These are phyloP conservation scores for Drosophila neocordata DNA, from an alignment of 1,140 invertebrate genomes.

Conservation along the genomic window DNA sequence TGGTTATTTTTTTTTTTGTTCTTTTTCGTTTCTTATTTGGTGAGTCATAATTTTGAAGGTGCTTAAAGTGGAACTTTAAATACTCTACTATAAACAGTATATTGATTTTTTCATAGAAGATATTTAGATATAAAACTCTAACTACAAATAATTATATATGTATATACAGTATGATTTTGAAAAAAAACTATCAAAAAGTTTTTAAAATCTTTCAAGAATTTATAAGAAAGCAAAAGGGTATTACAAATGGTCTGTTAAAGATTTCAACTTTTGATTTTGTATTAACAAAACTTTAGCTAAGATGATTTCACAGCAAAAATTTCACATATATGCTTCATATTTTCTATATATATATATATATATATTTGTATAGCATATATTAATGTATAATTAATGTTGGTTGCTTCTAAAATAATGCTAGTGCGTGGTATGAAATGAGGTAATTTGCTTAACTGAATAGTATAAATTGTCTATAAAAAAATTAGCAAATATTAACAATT, in stretches of 20 bases:
- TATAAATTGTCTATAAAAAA: slow-evolving; percentile 31
- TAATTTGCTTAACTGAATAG: slow-evolving; percentile 27
- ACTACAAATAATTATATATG: too few species aligned
- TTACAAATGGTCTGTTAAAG: background rate
- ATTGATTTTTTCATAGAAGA: too few species aligned
- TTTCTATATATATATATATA: background rate
- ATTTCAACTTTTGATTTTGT: background rate
- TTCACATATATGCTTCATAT: slow-evolving; percentile 6
- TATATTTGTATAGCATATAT: too few species aligned
- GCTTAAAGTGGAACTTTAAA: slow-evolving; percentile 29
- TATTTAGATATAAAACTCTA: too few species aligned
- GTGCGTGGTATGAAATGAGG: slow-evolving; percentile 16
- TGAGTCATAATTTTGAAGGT: slow-evolving; percentile 46
- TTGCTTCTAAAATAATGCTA: too few species aligned
- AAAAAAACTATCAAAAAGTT: too few species aligned
- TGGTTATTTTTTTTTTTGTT: background rate
- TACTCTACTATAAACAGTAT: slow-evolving; percentile 2
- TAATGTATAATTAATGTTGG: slow-evolving; percentile 3
- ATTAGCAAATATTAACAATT: slow-evolving; percentile 31
- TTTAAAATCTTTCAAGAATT: too few species aligned
- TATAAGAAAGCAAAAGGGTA: background rate
- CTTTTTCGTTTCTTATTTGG: slow-evolving; percentile 2
- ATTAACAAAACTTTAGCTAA: background rate
- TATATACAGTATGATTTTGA: too few species aligned
- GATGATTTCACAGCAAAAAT: slow-evolving; percentile 1